Percentiles rank a stretch among this genome's conserved stretches.
Conservation (phyloP, 2,888 invertebrate genomes). For the Bimastos eiseni region DNA sequence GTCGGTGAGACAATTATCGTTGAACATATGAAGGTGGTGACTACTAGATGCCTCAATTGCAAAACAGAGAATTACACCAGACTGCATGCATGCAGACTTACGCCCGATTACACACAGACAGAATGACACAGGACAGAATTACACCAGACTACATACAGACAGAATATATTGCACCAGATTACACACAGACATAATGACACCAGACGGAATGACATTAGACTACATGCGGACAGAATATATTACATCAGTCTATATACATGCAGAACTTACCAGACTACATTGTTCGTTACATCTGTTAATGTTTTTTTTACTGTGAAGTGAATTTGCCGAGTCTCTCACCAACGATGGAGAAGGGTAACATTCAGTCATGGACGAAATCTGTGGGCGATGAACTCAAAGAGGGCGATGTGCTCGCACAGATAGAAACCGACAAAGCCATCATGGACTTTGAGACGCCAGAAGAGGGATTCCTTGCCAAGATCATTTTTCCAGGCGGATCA, state of each 20-base stretch:
- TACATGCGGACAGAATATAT: no score
- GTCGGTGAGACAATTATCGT: no score
- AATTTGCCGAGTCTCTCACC: slow-evolving; percentile 86
- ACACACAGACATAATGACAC: no score
- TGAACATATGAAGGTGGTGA: no score
- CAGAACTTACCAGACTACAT: no score
- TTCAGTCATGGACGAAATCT: slow-evolving; percentile 82
- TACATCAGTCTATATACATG: background rate
- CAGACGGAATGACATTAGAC: no score
- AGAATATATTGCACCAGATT: no score
- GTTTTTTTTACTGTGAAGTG: slow-evolving; percentile 43
- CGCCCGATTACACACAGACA: no score
- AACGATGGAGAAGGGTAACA: slow-evolving; percentile 91
- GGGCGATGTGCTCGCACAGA: slow-evolving; percentile 96
- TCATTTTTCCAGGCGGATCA: slow-evolving; percentile 82
- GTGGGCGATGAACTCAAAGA: slow-evolving; percentile 82
- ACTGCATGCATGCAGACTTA: no score
- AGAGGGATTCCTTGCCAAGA: slow-evolving; percentile 94
- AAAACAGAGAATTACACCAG: no score
- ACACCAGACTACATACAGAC: background rate
- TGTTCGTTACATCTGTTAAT: background rate
- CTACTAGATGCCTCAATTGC: background rate
- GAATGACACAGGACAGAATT: no score
- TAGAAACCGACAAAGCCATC: slow-evolving; percentile 99
- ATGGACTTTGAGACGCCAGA: slow-evolving; percentile 99